Evolutionary conservation across 2,113 vertebrate genomes (phyloP).

Genomic region (Urocolius indicus): DNA sequence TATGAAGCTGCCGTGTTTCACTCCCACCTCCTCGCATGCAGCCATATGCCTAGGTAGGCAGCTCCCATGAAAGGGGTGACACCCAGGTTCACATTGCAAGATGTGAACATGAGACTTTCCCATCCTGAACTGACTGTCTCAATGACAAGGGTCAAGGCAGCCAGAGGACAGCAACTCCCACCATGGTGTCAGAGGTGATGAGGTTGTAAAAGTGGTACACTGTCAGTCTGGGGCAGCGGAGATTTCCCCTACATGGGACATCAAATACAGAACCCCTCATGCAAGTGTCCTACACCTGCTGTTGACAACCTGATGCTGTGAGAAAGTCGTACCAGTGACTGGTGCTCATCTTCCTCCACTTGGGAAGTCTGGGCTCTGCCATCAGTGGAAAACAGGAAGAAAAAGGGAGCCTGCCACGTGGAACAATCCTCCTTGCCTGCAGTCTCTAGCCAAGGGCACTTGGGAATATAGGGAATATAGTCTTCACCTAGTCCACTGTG

Average conservation of each 20-base stretch:
- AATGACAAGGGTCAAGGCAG: not conserved
- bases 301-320: not conserved
- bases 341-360: not conserved
- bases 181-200: not conserved
- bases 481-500: not conserved
- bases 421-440: not conserved
- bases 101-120: not conserved
- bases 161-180: not conserved
- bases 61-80: not conserved
- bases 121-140: not conserved
- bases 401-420: not conserved
- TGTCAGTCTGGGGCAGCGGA: fast-evolving
- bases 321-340: not conserved
- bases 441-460: not conserved
- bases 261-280: not conserved
- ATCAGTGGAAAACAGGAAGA: not conserved
- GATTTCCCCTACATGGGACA: fast-evolving
- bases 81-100: not conserved
- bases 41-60: not conserved
- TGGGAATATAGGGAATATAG: not conserved
- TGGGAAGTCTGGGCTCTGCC: not conserved
- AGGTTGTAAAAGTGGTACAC: not conserved
- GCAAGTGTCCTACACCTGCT: not conserved
- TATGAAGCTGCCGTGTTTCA: not conserved
- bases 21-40: not conserved